phyloP scores from a whole-genome alignment of 1,140 invertebrate species.

The Polyergus mexicanus region DNA sequence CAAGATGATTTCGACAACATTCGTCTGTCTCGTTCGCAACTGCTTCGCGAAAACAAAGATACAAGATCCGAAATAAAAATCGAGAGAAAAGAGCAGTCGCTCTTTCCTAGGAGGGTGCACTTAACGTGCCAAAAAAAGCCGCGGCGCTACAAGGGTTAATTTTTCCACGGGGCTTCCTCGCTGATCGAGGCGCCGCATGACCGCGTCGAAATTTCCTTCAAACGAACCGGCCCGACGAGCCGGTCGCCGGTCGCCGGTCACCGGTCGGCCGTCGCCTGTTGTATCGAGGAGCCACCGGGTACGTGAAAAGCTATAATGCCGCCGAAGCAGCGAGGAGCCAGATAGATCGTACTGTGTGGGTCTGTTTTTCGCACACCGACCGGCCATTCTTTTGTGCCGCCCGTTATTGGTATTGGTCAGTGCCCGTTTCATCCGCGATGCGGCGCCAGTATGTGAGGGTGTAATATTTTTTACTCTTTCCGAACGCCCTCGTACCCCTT shows the following conservation, averaged over 20 bases:
- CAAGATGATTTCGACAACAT: background rate
- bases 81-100: conserved; percentile 26
- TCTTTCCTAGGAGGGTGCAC: conserved; percentile 32
- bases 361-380: conserved; percentile 82
- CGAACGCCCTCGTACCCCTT: conserved; percentile 75
- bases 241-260: too few relatives aligned
- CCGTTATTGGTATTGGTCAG: conserved; percentile 84
- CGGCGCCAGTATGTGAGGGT: conserved; percentile 82
- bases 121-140: conserved; percentile 61
- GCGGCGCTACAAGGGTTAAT: conserved; percentile 56
- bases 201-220: conserved; percentile 60
- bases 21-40: background rate
- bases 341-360: conserved; percentile 63
- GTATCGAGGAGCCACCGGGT: conserved; percentile 73
- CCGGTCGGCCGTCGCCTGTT: too few relatives aligned
- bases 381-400: conserved; percentile 82
- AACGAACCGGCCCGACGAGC: conserved; percentile 50
- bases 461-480: conserved; percentile 86
- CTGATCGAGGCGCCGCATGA: conserved; percentile 46
- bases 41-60: conserved; percentile 4
- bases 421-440: conserved; percentile 83
- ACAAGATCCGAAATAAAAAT: conserved; percentile 42
- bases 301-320: conserved; percentile 80
- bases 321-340: conserved; percentile 70
- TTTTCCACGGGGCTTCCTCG: conserved; percentile 62